Evolutionary conservation across 2,888 invertebrate genomes (phyloP), one percentile per base, ranked within the genome.

Genomic region (Crossocerus cetratus): DNA sequence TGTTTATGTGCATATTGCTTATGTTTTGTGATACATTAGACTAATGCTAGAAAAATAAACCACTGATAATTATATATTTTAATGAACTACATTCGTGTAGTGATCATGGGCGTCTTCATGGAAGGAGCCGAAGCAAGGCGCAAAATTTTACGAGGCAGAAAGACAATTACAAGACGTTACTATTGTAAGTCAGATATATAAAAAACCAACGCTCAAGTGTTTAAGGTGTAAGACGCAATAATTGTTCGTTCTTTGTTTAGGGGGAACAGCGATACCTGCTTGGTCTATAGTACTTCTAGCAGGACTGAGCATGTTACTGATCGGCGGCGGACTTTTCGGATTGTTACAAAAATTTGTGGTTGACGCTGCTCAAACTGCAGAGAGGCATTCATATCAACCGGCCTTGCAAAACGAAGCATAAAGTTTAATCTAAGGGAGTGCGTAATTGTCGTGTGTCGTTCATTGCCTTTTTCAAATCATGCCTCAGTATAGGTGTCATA

Each of bases 121-220:
- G 93, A 94, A 85, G 95, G 95, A 91, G 93, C 93, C 22, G 96
- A 96, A 89, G 96, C 94, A 13, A 93, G 96, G 84, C 92, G 96
- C 84, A 96, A 95, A 89, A 95, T 96, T 85, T 91, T 96, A 54
- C 92, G 95, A 84, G 96, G 96, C 65, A 92, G 96, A 77, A 94
- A 95, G 91, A 94, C 95, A 13, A 93, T 96, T 85, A 96, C 94
- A 2, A 93, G 96, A 75, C 93, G 92, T 72, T 96, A 96, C 88
- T 95, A 95, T 87, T 93, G 96, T 96, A 92, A 95, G 96, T 93
- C 14, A 44, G 64, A 61, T 64, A 54, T 67, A 22, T 54, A 45
- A 53, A 22, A 64, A 14, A 45, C 18, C 32, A 44, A 11, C 16
- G 20, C 8, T 21, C 8, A 65, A 20, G 42, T 21, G 23, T 8